Evolutionary conservation across 2,888 invertebrate genomes (phyloP).

Genomic region (Julus scanicus): DNA sequence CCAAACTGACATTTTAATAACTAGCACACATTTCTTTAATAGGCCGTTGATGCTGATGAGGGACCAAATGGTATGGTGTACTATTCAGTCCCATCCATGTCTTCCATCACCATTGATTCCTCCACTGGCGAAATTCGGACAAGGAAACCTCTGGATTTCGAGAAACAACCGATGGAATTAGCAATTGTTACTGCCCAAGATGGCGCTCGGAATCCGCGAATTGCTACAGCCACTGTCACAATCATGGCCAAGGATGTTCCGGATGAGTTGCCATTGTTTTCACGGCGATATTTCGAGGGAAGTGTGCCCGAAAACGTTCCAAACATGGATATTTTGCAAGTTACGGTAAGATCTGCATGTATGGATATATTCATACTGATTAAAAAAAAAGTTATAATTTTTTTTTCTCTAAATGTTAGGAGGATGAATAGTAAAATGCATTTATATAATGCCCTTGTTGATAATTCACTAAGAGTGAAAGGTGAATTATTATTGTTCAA

Average conservation of each 20-base stretch:
- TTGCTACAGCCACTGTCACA: constrained; percentile 88
- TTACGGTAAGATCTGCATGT: constrained; percentile 78
- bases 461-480: too few relatives aligned
- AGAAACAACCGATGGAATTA: constrained; percentile 80
- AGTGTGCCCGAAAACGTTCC: constrained; percentile 86
- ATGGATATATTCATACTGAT: too few relatives aligned
- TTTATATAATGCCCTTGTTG: too few relatives aligned
- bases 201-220: constrained; percentile 83
- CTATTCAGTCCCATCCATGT: constrained; percentile 77
- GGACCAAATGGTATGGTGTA: constrained; percentile 84
- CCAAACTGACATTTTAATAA: too few relatives aligned
- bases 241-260: constrained; percentile 82
- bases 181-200: constrained; percentile 91
- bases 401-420: too few relatives aligned
- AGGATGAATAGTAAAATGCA: too few relatives aligned
- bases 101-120: constrained; percentile 83
- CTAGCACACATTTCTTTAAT: not conserved
- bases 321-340: constrained; percentile 81
- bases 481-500: too few relatives aligned
- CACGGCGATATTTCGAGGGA: constrained; percentile 78
- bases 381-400: too few relatives aligned
- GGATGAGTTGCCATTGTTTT: constrained; percentile 85
- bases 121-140: constrained; percentile 83
- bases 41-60: constrained; percentile 87
- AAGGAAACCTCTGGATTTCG: constrained; percentile 81